A percentile compares a stretch with the other conserved stretches of the same genome.
Evolutionary conservation across 2,888 invertebrate genomes (phyloP).

Genomic region (Drosophila neutralis): DNA sequence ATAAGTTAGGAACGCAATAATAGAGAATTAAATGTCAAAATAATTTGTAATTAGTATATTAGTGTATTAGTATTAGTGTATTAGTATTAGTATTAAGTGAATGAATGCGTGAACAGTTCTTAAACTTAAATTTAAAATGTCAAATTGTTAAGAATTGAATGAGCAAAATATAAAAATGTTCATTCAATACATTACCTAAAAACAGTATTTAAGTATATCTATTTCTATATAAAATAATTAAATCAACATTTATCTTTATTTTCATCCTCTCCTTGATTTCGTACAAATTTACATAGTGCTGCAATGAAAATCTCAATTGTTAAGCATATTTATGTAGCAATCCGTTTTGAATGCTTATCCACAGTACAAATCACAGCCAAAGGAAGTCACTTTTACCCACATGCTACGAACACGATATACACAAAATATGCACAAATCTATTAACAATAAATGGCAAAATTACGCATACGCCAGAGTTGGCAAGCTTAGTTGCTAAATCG

Average conservation of each 20-base stretch:
- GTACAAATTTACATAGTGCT: background rate
- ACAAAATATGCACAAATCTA: slow-evolving; percentile 39
- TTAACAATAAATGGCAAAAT: slow-evolving; percentile 52
- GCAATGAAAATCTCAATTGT: slow-evolving; percentile 6
- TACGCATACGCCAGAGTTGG: slow-evolving; percentile 54
- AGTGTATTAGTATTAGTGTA: no score
- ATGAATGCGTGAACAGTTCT: background rate
- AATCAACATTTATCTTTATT: background rate
- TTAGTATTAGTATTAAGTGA: no score
- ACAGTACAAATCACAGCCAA: slow-evolving; percentile 25
- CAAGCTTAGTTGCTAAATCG: slow-evolving; percentile 33
- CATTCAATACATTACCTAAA: background rate
- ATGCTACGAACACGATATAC: slow-evolving; percentile 11
- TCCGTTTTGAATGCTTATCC: slow-evolving; percentile 19
- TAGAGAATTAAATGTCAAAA: background rate
- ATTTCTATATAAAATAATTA: background rate
- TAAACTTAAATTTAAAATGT: background rate
- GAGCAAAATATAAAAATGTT: background rate
- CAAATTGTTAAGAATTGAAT: background rate
- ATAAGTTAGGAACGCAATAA: background rate
- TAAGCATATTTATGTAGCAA: slow-evolving; percentile 18
- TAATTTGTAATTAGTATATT: background rate
- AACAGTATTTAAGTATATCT: background rate
- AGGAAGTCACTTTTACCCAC: slow-evolving; percentile 2
- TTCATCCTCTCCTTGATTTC: background rate